Evolutionary conservation across 2,113 vertebrate species (phyloP).

Genomic region (Sceloporus tristichus): DNA sequence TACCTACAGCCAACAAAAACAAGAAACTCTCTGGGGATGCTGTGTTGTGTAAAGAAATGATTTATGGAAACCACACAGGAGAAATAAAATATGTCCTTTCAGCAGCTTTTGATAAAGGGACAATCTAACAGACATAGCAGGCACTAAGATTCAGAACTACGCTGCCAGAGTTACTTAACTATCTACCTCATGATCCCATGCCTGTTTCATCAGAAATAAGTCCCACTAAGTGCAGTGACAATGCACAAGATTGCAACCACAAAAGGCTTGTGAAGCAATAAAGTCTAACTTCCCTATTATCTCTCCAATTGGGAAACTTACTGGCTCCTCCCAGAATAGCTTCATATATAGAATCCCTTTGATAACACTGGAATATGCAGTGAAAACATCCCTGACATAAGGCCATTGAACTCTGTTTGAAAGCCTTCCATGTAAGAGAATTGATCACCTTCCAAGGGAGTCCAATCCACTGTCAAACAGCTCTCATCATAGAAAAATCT

Average conservation of each 20-base stretch:
- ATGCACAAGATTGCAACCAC: background rate
- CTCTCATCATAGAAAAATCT: no score
- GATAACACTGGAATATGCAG: no score
- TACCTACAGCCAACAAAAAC: no score
- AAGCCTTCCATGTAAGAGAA: no score
- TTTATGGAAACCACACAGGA: background rate
- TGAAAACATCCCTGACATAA: no score
- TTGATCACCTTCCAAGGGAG: no score
- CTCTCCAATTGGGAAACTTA: background rate
- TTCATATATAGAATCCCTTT: background rate
- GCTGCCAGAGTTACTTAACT: background rate
- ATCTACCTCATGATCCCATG: background rate
- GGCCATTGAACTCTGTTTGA: no score
- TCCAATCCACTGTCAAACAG: no score
- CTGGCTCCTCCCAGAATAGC: background rate
- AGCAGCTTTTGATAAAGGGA: background rate
- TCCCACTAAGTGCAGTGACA: background rate
- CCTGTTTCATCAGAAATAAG: background rate
- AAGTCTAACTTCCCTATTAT: background rate
- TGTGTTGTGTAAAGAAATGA: background rate
- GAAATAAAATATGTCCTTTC: background rate
- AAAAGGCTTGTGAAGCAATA: background rate
- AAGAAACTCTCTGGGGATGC: no score
- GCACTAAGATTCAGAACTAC: background rate
- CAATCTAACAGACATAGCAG: background rate